Percentiles rank a stretch among this genome's conserved stretches.
These are phyloP conservation scores for Siniperca knerii DNA, from an alignment of 2,113 vertebrate genomes.

Conservation along the genomic window DNA sequence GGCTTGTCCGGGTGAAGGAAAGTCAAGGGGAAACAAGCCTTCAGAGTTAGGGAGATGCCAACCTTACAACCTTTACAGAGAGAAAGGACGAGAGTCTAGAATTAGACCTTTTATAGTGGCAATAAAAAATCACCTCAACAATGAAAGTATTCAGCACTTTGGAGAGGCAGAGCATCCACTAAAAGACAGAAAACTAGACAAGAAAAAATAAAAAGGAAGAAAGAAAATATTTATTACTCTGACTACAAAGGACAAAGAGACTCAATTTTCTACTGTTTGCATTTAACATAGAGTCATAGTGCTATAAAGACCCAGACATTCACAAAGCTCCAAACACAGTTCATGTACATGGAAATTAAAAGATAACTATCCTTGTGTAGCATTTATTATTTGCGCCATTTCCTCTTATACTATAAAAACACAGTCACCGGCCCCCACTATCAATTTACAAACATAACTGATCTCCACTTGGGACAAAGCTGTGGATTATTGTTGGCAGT, in stretches of 20 bases:
- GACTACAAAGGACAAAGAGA: constrained; percentile 22
- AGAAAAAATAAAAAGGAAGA: constrained; percentile 20
- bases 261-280: constrained; percentile 23
- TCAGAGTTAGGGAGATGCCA: constrained; percentile 15
- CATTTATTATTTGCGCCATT: constrained; percentile 4
- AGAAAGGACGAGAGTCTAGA: constrained; percentile 11
- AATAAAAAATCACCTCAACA: constrained; percentile 49
- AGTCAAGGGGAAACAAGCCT: constrained; percentile 42
- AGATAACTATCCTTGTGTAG: constrained; percentile 10
- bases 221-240: constrained; percentile 34
- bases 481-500: background rate
- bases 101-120: constrained; percentile 40
- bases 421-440: background rate
- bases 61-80: constrained; percentile 35
- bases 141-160: constrained; percentile 27
- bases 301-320: constrained; percentile 7
- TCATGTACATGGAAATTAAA: constrained; percentile 12
- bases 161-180: constrained; percentile 4
- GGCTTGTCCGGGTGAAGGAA: constrained; percentile 25
- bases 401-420: background rate
- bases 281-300: background rate
- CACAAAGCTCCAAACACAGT: background rate
- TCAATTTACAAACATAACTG: constrained; percentile 5
- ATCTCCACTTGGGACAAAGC: constrained; percentile 8
- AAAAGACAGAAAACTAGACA: constrained; percentile 21